Conservation (phyloP, 2,888 invertebrate genomes). For the Bellardia pandia region DNA sequence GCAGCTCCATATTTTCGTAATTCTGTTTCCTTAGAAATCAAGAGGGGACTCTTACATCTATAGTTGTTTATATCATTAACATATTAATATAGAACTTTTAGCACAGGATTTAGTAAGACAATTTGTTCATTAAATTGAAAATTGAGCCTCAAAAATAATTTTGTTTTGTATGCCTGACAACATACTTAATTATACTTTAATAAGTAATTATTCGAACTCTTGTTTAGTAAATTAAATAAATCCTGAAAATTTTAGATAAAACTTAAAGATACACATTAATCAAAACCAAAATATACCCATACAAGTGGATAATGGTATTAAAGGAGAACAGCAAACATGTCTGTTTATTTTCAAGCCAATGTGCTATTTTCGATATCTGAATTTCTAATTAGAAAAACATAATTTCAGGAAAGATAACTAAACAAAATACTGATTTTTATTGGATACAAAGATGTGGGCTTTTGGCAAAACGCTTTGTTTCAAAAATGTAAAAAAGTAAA, state of each 20-base stretch:
- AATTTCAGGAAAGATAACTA: too few species aligned
- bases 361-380: too few species aligned
- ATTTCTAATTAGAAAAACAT: too few species aligned
- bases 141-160: constrained; percentile 17
- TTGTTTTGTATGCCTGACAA: background rate
- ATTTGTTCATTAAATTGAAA: constrained; percentile 18
- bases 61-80: constrained; percentile 15
- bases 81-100: background rate
- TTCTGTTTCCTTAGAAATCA: background rate
- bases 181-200: background rate
- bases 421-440: too few species aligned
- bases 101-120: background rate
- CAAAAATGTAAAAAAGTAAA: too few species aligned
- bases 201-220: background rate
- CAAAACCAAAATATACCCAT: background rate
- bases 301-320: too few species aligned
- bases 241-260: background rate
- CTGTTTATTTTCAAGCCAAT: too few species aligned
- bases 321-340: too few species aligned
- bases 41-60: background rate
- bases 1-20: background rate
- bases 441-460: too few species aligned
- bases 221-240: background rate
- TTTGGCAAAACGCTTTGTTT: too few species aligned
- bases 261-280: background rate